phyloP scores from a whole-genome alignment of 2,888 invertebrate genomes.

The Hemaris fuciformis region DNA sequence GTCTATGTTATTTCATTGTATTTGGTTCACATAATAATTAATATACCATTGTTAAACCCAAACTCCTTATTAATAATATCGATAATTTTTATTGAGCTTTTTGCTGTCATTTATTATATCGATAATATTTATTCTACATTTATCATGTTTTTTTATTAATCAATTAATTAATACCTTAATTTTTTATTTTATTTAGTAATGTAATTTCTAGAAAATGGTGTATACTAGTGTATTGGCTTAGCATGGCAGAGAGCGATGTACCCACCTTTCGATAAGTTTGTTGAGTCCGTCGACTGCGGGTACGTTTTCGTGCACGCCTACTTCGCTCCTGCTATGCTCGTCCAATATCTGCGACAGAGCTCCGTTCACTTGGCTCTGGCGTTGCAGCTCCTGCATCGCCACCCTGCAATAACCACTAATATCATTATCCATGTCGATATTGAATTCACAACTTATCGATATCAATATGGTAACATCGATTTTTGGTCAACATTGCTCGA shows the following conservation, averaged over 20 bases:
- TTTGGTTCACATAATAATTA: too few species aligned
- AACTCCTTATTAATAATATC: too few species aligned
- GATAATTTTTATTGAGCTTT: too few species aligned
- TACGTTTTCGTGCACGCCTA: conserved; percentile 54
- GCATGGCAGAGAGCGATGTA: conserved; percentile 10
- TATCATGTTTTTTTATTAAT: too few species aligned
- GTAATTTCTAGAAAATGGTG: too few species aligned
- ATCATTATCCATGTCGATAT: neutral
- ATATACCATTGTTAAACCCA: too few species aligned
- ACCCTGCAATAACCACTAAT: conserved; percentile 46
- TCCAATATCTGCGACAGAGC: conserved; percentile 43
- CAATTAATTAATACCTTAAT: too few species aligned
- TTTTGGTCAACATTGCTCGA: too few species aligned
- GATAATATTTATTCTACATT: too few species aligned
- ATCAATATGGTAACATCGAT: neutral
- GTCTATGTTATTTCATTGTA: neutral
- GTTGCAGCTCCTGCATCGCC: conserved; percentile 69
- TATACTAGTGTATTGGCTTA: neutral
- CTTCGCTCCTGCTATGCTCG: conserved; percentile 58
- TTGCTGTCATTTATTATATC: too few species aligned
- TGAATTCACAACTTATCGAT: neutral
- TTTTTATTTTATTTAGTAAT: too few species aligned
- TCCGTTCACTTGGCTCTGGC: conserved; percentile 64
- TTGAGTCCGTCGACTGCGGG: conserved; percentile 82
- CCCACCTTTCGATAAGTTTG: conserved; percentile 83